phyloP scores from a whole-genome alignment of 92 coral and sea anemone species.

The Porites divaricata region DNA sequence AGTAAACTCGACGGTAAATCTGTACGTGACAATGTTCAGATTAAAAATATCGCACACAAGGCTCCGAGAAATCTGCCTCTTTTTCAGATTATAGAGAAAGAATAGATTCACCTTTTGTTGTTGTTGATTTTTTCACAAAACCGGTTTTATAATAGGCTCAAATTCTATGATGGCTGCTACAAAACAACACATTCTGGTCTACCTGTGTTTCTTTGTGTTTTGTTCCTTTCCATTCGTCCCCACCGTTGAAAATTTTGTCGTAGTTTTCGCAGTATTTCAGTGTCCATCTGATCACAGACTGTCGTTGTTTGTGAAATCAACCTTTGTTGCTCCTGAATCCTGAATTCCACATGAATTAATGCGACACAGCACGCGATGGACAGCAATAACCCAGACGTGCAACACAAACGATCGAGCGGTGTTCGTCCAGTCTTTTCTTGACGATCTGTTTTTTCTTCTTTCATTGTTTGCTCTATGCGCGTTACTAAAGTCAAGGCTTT shows the following conservation, averaged over 20 bases:
- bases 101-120: too few species aligned
- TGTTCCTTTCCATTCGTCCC: background rate
- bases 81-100: too few species aligned
- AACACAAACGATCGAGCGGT: background rate
- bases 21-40: too few species aligned
- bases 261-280: slow-evolving; percentile 22
- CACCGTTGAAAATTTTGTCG: background rate
- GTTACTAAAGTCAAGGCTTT: background rate
- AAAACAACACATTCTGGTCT: background rate
- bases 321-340: slow-evolving; percentile 26
- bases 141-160: background rate
- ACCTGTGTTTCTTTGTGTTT: background rate
- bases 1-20: too few species aligned
- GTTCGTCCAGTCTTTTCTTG: background rate
- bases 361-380: slow-evolving; percentile 41
- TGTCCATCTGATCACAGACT: slow-evolving; percentile 18
- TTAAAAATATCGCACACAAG: too few species aligned
- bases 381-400: slow-evolving; percentile 6
- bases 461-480: background rate
- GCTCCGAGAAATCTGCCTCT: too few species aligned
- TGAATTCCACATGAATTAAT: slow-evolving; percentile 38
- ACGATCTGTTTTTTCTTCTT: background rate
- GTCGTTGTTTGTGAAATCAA: slow-evolving; percentile 4
- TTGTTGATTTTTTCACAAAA: too few species aligned
- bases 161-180: too few species aligned